Evolutionary conservation across 2,888 invertebrate genomes (phyloP).

Genomic region (Metellina segmentata): DNA sequence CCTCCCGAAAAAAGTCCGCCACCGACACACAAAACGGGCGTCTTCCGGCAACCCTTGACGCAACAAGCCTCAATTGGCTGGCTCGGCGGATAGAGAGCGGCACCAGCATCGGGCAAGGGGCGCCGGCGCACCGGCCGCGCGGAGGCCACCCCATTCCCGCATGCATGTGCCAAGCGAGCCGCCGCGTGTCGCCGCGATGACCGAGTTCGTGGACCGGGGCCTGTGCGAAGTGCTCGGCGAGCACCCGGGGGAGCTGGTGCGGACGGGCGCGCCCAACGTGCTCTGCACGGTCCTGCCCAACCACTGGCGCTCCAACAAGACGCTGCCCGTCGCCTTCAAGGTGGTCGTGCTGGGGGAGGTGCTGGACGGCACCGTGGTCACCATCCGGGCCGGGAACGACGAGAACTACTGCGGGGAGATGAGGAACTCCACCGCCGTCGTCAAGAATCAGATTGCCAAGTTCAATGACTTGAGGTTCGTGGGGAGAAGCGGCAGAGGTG

Average conservation of each 20-base stretch:
- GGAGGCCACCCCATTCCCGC: conserved; percentile 34
- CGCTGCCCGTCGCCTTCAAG: conserved; percentile 83
- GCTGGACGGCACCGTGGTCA: conserved; percentile 95
- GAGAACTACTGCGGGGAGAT: conserved; percentile 97
- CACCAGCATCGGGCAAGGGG: conserved; percentile 13
- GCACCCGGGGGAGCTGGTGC: conserved; percentile 94
- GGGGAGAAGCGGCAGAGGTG: conserved; percentile 97
- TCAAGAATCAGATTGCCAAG: conserved; percentile 98
- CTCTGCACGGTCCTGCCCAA: conserved; percentile 96
- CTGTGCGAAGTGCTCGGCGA: conserved; percentile 84
- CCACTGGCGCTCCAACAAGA: conserved; percentile 93
- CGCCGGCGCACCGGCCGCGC: conserved; percentile 25
- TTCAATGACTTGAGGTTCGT: conserved; percentile 98
- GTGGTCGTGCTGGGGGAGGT: conserved; percentile 92
- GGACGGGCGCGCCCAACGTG: conserved; percentile 95
- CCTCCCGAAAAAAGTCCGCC: background rate
- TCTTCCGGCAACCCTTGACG: conserved; percentile 59
- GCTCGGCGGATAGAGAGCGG: conserved; percentile 34
- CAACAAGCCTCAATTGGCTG: conserved; percentile 76
- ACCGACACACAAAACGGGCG: background rate
- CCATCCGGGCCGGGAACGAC: conserved; percentile 96
- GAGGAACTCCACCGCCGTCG: conserved; percentile 94
- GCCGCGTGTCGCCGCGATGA: conserved; percentile 45
- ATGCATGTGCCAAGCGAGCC: conserved; percentile 64
- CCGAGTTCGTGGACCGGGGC: conserved; percentile 63